Evolutionary conservation across 2,888 invertebrate species (phyloP), one percentile per base, ranked within the genome.

Genomic region (Neuroscelio doddi): DNA sequence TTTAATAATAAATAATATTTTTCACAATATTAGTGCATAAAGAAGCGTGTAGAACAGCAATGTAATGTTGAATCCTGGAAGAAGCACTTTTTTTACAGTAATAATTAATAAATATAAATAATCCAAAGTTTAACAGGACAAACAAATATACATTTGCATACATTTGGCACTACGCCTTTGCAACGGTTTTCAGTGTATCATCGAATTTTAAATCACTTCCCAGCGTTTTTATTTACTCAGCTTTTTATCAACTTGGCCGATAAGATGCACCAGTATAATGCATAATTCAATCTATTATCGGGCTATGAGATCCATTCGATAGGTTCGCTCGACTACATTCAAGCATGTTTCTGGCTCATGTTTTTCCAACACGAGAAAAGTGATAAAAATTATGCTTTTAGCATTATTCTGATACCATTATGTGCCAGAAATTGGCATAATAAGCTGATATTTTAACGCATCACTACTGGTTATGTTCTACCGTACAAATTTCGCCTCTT

Each of bases 281-380:
- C 53, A 61, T 53, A 61, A 61, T 53, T 59, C 51, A 52, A 52
- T 41, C 59, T 59, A 58, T 58, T 58, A 51, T 58, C 58, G 41
- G 51, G 46, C 38, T 51, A 39, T 41, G 32, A 41, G 46, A 51
- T 58, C 58, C 27, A 32, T 58, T 51, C 51, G 51, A 58, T 45
- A 58, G 51, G 51, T 51, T 46, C 51, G 39, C 51, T 46, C 17
- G 45, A 51, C 17, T 45, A 58, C 46, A 51, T 32, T 39, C 58
- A 39, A 34, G 39, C 51, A 58, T 51, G 51, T 51, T 58, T 51
- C 51, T 50, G 50, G 30, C 17, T 38, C 36, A 24, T 45, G 38
- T 39, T 32, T 38, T 56, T 12, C 21, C 27, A 12, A 14, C 27
- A n/a, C 14, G 24, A 39, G 55, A 36, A 56, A 56, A 56, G 42